Conservation (phyloP, 1,140 invertebrate species). For the Pteromalus puparum region DNA sequence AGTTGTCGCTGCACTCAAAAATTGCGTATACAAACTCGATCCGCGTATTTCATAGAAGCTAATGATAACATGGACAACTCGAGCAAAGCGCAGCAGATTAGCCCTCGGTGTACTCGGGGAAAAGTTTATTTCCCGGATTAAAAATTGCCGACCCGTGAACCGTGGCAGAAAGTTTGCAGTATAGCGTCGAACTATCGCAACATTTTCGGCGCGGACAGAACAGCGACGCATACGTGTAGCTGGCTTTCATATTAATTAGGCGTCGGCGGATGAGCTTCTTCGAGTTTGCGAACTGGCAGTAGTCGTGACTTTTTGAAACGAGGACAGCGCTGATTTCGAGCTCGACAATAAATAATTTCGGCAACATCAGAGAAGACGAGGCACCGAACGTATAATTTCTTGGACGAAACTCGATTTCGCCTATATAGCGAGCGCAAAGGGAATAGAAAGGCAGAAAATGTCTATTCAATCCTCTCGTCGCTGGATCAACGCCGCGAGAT, state of each 20-base stretch:
- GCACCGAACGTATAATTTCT: background rate
- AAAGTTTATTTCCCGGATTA: constrained; percentile 14
- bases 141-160: constrained; percentile 6
- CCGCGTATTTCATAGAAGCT: constrained; percentile 19
- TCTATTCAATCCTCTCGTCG: background rate
- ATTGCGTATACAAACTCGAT: background rate
- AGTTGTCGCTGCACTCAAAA: background rate
- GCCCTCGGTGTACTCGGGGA: background rate
- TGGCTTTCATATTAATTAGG: background rate
- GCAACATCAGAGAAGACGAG: too few species aligned
- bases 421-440: too few species aligned
- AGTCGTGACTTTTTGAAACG: background rate
- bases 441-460: background rate
- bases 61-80: constrained; percentile 15
- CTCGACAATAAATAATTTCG: background rate
- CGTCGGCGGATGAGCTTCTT: background rate
- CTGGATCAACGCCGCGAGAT: constrained; percentile 10
- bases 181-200: background rate
- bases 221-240: too few species aligned
- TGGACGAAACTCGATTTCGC: background rate
- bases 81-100: constrained; percentile 11
- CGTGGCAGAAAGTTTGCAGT: background rate
- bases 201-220: background rate
- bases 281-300: background rate
- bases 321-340: background rate